Base-by-base conservation (phyloP, 2,797 vertebrate genomes). In the Galago senegalensis region DNA sequence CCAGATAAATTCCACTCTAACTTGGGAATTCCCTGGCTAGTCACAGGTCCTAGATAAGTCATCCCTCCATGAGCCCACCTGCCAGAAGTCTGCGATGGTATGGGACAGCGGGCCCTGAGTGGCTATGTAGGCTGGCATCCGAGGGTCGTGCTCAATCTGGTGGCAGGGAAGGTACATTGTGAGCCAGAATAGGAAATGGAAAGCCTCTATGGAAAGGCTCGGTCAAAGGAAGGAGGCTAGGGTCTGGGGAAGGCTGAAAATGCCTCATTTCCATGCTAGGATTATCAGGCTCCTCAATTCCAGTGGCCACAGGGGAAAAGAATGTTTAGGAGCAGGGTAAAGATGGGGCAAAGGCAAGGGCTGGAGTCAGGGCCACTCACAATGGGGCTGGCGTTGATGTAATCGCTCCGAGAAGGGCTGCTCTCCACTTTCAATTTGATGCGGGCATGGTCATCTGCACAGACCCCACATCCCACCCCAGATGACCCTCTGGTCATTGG, bases 1-100 rank as follows among this genome's bases (percentile, higher is more conserved):
- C 31, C n/a, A 37, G 56, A 61, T 72, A 63, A 93, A 53, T 6
- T 27, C 58, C 43, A 25, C 37, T 31, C 18, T 46, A 27, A 89
- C 13, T 27, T n/a, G 40, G 25, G 43, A 40, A 20, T 31, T 40
- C 17, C n/a, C 40, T 40, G 18, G 46, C 25, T 63, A 13, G 29
- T 53, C 40, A 29, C 37, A 17, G 80, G 46, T 58, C 87, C 60
- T 20, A 14, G 67, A 67, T 80, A 61, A 58, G 20, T 69, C 61
- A 34, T 58, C 53, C 46, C 49, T 86, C 82, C 73, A 2, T 89
- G 43, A 85, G 23, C 98, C 96, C 94, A 99, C 99, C 99, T 99
- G 99, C 99, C 99, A 99, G 99, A 99, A 99, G 98, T 99, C 99
- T 65, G 99, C 98, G 0, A 99, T 99, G 60, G 99, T 99, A 97